Conservation (phyloP, 1,140 invertebrate species). For the Drosophila dunni region DNA sequence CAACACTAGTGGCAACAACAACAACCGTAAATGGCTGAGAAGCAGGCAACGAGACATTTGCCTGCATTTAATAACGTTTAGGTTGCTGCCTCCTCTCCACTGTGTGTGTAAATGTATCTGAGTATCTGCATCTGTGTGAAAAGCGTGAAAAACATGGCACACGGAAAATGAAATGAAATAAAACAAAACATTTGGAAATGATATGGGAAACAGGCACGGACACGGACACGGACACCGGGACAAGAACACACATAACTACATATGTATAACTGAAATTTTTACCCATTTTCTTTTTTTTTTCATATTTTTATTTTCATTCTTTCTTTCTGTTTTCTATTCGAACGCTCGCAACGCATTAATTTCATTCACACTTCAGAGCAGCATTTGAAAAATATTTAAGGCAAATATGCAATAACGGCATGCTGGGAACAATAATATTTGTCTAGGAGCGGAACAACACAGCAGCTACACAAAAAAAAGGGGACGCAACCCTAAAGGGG, state of each 20-base stretch:
- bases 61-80: conserved; percentile 82
- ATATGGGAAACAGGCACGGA: conserved; percentile 62
- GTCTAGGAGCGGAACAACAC: conserved; percentile 70
- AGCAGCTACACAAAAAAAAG: conserved; percentile 18
- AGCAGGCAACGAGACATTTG: conserved; percentile 59
- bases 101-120: conserved; percentile 48
- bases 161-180: conserved; percentile 40
- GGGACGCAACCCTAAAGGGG: conserved; percentile 21
- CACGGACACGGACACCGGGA: conserved; percentile 18
- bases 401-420: conserved; percentile 82
- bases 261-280: conserved; percentile 56
- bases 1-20: conserved; percentile 42
- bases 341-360: conserved; percentile 73
- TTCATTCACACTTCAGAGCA: conserved; percentile 77
- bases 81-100: conserved; percentile 29
- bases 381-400: conserved; percentile 74
- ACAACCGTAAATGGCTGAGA: conserved; percentile 63
- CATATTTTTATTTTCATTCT: neutral
- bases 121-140: conserved; percentile 55
- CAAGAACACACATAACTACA: conserved; percentile 10
- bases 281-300: conserved; percentile 43
- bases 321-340: conserved; percentile 2
- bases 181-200: conserved; percentile 58
- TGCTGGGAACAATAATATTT: conserved; percentile 83
- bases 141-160: conserved; percentile 33